Evolutionary conservation across 2,797 vertebrate species (phyloP).

Genomic region (Neomorphus geoffroyi): DNA sequence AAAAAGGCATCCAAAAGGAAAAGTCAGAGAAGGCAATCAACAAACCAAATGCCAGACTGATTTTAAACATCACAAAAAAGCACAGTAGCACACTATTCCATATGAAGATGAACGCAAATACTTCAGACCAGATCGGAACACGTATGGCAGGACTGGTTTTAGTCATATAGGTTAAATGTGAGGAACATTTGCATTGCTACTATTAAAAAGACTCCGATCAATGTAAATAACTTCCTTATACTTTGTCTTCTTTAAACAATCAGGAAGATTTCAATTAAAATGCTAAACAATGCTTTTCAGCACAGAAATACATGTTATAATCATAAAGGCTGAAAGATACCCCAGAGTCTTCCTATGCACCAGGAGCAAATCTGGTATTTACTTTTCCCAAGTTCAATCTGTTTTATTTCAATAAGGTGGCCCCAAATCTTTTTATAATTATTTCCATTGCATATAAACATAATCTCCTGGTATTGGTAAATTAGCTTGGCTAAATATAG

Average conservation of each 20-base stretch:
- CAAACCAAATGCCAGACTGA: not conserved
- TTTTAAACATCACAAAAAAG: not conserved
- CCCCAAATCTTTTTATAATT: conserved; percentile 57
- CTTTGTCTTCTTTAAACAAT: not conserved
- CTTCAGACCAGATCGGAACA: not conserved
- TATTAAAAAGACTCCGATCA: not conserved
- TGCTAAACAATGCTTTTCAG: not conserved
- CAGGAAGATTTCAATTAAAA: not conserved
- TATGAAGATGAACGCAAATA: not conserved
- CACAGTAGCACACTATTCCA: not conserved
- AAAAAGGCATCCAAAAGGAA: not conserved
- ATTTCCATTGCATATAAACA: conserved; percentile 73
- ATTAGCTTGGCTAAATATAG: conserved; percentile 79
- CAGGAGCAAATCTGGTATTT: not conserved
- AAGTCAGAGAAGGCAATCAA: not conserved
- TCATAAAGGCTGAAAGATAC: not conserved
- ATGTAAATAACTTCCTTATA: not conserved
- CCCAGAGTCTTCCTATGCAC: not conserved
- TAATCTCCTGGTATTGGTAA: conserved; percentile 69
- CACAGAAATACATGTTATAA: not conserved
- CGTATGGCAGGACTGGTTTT: not conserved
- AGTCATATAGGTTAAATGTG: not conserved
- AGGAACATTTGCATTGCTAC: not conserved
- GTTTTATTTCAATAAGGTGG: conserved; percentile 51
- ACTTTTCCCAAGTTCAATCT: conserved; percentile 6